These are phyloP conservation scores for Otocyon megalotis DNA, from an alignment of 2,113 vertebrate genomes.

Conservation along the genomic window DNA sequence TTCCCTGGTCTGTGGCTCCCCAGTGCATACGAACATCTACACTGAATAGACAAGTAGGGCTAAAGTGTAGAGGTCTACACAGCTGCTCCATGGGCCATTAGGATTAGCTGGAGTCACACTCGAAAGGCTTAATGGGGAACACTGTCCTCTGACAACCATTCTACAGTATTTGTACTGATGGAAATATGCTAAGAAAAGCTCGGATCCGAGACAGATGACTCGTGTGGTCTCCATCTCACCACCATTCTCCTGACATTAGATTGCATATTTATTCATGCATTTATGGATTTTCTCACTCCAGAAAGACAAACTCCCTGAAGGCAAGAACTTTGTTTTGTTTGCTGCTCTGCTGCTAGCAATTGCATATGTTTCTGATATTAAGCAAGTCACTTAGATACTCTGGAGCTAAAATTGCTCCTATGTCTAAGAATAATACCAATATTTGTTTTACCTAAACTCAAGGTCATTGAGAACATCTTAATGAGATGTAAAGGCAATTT, in stretches of 20 bases:
- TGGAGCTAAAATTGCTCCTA: background rate
- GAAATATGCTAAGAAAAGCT: background rate
- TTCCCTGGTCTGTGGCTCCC: background rate
- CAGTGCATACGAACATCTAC: background rate
- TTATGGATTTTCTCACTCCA: background rate
- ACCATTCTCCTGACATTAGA: background rate
- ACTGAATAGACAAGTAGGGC: background rate
- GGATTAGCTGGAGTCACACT: background rate
- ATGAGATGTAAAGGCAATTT: constrained; percentile 1
- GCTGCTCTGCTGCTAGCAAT: background rate
- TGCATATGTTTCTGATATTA: background rate
- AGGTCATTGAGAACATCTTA: constrained; percentile 20
- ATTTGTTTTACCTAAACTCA: constrained; percentile 31
- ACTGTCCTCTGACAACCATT: background rate
- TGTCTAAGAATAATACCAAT: background rate
- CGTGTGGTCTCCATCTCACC: background rate
- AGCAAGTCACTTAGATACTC: background rate
- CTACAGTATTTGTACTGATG: background rate
- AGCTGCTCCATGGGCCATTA: background rate
- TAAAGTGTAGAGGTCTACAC: background rate
- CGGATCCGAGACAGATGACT: background rate
- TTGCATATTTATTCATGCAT: background rate
- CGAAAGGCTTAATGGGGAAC: background rate
- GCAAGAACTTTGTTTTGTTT: background rate
- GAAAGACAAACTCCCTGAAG: background rate